These are phyloP conservation scores for Porites cylindrica DNA, from an alignment of 92 coral and sea anemone genomes.

Conservation along the genomic window DNA sequence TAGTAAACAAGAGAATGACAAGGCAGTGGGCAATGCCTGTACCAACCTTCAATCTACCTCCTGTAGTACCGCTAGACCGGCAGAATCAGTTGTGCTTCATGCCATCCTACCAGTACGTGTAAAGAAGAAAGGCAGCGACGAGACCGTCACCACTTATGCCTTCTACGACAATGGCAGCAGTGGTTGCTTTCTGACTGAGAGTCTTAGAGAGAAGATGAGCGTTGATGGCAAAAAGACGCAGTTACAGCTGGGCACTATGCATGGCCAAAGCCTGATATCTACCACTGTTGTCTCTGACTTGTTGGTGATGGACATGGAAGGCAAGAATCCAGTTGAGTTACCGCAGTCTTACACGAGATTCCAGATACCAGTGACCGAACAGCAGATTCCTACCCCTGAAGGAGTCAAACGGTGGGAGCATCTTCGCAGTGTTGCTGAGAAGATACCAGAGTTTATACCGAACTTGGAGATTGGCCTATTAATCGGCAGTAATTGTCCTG, in stretches of 20 bases:
- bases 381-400: conserved; percentile 71
- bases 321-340: conserved; percentile 1
- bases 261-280: conserved; percentile 51
- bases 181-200: conserved; percentile 72
- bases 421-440: conserved; percentile 46
- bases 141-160: conserved; percentile 62
- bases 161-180: conserved; percentile 81
- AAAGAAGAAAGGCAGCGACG: conserved; percentile 33
- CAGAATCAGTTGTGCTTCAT: conserved; percentile 46
- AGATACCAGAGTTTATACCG: conserved; percentile 62
- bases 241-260: conserved; percentile 69
- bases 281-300: conserved; percentile 32
- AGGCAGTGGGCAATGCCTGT: conserved; percentile 36
- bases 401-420: conserved; percentile 44
- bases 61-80: neutral
- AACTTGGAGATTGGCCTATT: conserved; percentile 67
- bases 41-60: conserved; percentile 1
- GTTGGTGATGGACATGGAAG: conserved; percentile 35
- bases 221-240: conserved; percentile 37
- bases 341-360: conserved; percentile 47
- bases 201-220: conserved; percentile 49
- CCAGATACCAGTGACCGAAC: conserved; percentile 53
- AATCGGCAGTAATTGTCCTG: conserved; percentile 71
- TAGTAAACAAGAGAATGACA: conserved; percentile 20
- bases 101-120: conserved; percentile 76